Base-by-base conservation (phyloP, 1,140 invertebrate species). In the Drosophila biarmipes region DNA sequence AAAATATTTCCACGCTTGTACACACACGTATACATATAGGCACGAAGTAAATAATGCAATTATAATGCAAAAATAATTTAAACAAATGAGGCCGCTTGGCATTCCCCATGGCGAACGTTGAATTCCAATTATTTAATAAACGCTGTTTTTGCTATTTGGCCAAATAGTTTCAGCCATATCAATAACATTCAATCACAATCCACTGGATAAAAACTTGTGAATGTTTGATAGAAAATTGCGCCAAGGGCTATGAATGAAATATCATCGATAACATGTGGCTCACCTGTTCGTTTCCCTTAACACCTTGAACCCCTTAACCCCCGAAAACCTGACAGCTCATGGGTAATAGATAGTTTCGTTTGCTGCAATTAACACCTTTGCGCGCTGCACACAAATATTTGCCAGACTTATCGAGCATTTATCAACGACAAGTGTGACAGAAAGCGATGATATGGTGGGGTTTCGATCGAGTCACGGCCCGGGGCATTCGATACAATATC, bases 301-400 rank as follows among this genome's bases (percentile, higher is more conserved):
- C 6, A 12, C 17, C n/a, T 7, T 14, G 3, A 11, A 12, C 21
- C 14, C 29, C 40, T 8, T 8, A 42, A 4, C 17, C 46, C 15
- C 45, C 6, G n/a, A 27, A 57, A 40, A 29, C 17, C 31, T 76
- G 76, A 67, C 66, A 76, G 57, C 73, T 57, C 62, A 62, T 64
- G 40, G 55, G 46, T 74, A 78, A 86, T 78, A 86, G 78, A 85
- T 85, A 80, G 67, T 77, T 85, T 69, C 59, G 56, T 66, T 63
- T 62, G 51, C 42, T 75, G 54, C 74, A 87, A 86, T 86, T 86
- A 87, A 81, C 82, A 86, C 81, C 69, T 82, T 82, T 56, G 66
- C 54, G 49, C 64, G 74, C 79, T 75, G 37, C 78, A 45, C 57
- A 87, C 82, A 87, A 86, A 86, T 86, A 86, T 87, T 86, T 86